phyloP scores from a whole-genome alignment of 2,888 invertebrate species.

The Penaeus monodon region DNA sequence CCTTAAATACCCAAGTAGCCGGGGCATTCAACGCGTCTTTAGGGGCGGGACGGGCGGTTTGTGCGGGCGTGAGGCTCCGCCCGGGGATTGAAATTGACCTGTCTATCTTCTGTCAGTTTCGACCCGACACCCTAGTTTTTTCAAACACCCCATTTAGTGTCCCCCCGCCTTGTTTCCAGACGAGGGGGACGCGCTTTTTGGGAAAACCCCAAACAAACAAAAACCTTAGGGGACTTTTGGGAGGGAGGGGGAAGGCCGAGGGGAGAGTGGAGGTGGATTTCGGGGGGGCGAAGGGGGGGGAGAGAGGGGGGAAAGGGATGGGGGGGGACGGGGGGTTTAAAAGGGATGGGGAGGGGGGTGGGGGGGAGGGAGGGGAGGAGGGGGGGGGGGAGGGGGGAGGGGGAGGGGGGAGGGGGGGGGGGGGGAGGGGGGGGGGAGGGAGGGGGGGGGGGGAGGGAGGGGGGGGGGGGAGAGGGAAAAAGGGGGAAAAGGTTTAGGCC shows the following conservation, averaged over 20 bases:
- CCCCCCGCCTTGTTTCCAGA: slow-evolving; percentile 43
- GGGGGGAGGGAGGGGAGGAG: too few species aligned
- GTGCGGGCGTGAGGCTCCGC: slow-evolving; percentile 51
- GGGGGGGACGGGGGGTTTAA: too few species aligned
- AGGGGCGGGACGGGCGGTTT: slow-evolving; percentile 43
- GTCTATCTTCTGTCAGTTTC: slow-evolving; percentile 57
- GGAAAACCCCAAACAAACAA: slow-evolving; percentile 38
- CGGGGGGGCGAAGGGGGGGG: too few species aligned
- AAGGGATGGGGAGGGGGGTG: too few species aligned
- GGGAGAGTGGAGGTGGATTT: background rate
- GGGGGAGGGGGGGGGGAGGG: background rate
- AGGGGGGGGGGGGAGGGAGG: background rate
- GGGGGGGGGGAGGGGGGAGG: too few species aligned
- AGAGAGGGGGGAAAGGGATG: too few species aligned
- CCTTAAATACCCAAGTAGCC: slow-evolving; percentile 53
- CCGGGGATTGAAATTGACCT: slow-evolving; percentile 52
- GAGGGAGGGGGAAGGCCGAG: background rate
- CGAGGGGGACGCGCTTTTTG: slow-evolving; percentile 39
- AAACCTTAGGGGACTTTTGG: background rate
- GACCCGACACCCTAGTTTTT: slow-evolving; percentile 57
- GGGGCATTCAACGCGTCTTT: background rate
- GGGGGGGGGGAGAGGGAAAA: too few species aligned
- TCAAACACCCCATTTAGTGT: slow-evolving; percentile 54
- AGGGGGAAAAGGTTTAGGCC: too few species aligned
- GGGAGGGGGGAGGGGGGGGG: background rate